phyloP scores from a whole-genome alignment of 2,888 invertebrate species.

The Thecophora atra region DNA sequence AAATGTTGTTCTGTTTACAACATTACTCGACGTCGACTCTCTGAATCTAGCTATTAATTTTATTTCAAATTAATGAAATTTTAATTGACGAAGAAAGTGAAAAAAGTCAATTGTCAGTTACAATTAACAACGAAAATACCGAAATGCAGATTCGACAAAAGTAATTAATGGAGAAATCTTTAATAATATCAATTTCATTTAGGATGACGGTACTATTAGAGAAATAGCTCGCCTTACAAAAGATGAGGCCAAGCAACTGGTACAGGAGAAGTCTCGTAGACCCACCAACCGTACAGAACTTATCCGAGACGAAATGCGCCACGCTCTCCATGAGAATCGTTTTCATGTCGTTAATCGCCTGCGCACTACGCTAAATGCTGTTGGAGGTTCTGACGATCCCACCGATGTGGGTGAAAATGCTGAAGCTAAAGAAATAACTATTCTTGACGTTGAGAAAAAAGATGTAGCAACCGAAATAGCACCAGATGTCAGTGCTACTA shows the following conservation, averaged over 20 bases:
- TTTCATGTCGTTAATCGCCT: constrained; percentile 72
- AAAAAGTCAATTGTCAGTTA: too few relatives aligned
- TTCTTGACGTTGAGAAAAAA: constrained; percentile 70
- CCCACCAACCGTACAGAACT: constrained; percentile 66
- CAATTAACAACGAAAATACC: too few relatives aligned
- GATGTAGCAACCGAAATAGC: constrained; percentile 45
- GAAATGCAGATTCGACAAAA: too few relatives aligned
- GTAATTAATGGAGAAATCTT: too few relatives aligned
- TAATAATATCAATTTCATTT: too few relatives aligned
- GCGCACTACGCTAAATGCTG: constrained; percentile 63
- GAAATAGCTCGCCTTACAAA: constrained; percentile 67
- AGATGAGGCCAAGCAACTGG: constrained; percentile 66
- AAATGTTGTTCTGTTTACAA: too few relatives aligned
- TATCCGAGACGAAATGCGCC: constrained; percentile 65
- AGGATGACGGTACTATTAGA: constrained; percentile 67
- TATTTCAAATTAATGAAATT: too few relatives aligned
- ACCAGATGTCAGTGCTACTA: constrained; percentile 33
- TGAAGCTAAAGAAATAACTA: constrained; percentile 63
- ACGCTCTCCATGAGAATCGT: constrained; percentile 68
- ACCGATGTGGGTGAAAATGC: constrained; percentile 49
- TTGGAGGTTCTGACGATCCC: constrained; percentile 50
- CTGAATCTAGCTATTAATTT: too few relatives aligned
- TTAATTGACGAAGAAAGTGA: too few relatives aligned
- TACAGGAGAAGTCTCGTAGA: constrained; percentile 65
- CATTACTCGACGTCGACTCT: too few relatives aligned